phyloP scores from a whole-genome alignment of 37 sponge, comb jelly and placozoan species.

The Beroe ovata region DNA sequence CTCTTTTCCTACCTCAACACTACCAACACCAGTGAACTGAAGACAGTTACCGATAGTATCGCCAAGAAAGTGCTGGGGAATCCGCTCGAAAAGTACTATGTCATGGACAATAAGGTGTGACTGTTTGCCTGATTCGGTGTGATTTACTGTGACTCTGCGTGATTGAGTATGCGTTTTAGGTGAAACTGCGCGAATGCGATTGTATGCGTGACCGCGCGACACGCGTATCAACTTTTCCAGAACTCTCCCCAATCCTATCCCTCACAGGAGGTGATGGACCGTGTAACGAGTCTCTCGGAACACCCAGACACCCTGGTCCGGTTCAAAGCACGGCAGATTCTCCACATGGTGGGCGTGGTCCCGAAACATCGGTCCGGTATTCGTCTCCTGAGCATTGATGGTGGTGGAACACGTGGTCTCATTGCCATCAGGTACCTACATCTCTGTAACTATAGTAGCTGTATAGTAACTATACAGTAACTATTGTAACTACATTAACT shows the following conservation, averaged over 20 bases:
- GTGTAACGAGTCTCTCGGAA: background rate
- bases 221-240: too few species aligned
- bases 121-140: too few species aligned
- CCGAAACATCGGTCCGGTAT: constrained; percentile 5
- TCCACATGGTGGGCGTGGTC: constrained; percentile 24
- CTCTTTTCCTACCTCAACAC: constrained; percentile 22
- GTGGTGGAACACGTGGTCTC: constrained; percentile 38
- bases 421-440: constrained; percentile 66
- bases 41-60: constrained; percentile 1
- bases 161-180: too few species aligned
- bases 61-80: constrained; percentile 63
- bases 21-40: background rate
- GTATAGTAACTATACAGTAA: too few species aligned
- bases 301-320: constrained; percentile 18
- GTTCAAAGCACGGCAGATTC: constrained; percentile 8
- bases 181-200: too few species aligned
- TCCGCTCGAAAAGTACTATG: constrained; percentile 50
- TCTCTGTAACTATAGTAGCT: too few species aligned
- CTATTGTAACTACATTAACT: too few species aligned
- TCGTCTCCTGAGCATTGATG: constrained; percentile 51
- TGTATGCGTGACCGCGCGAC: too few species aligned
- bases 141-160: too few species aligned
- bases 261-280: background rate
- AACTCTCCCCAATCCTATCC: background rate
- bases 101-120: constrained; percentile 48